Percentiles rank a stretch among this genome's conserved stretches.
Evolutionary conservation across 1,140 invertebrate genomes (phyloP).

Genomic region (Cephus cinctus): DNA sequence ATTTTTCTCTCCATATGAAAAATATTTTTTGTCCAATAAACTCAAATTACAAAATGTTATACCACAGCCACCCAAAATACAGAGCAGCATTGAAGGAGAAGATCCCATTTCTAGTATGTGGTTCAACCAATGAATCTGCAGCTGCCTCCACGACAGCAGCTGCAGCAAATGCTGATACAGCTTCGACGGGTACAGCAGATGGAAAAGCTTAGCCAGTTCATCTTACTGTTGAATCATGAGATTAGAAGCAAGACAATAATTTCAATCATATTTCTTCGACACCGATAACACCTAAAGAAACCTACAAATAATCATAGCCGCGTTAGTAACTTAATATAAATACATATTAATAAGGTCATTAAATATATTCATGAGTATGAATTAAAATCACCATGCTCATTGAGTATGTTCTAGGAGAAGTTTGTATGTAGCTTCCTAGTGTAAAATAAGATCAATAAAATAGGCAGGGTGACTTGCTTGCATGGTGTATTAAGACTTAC

Average conservation of each 20-base stretch:
- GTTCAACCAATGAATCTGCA: constrained; percentile 46
- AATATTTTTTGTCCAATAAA: constrained; percentile 14
- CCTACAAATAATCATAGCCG: too few species aligned
- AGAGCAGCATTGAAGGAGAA: constrained; percentile 68
- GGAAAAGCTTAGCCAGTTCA: constrained; percentile 32
- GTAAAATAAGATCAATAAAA: too few species aligned
- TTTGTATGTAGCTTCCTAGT: too few species aligned
- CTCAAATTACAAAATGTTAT: constrained; percentile 8
- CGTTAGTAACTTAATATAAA: too few species aligned
- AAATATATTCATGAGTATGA: too few species aligned
- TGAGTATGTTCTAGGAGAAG: too few species aligned
- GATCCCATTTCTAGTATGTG: constrained; percentile 68
- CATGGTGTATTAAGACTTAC: constrained; percentile 4
- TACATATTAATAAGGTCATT: too few species aligned
- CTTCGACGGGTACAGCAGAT: constrained; percentile 49
- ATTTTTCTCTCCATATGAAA: background rate
- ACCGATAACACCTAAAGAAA: too few species aligned
- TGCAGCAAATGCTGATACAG: constrained; percentile 47
- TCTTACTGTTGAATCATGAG: too few species aligned
- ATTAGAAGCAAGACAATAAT: too few species aligned
- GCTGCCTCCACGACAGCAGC: constrained; percentile 60
- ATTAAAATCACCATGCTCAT: background rate
- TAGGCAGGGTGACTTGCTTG: background rate
- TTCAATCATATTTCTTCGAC: too few species aligned
- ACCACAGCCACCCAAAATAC: constrained; percentile 74